Evolutionary conservation across 2,113 vertebrate species (phyloP), one percentile per base, ranked within the genome.

Genomic region (Micronycteris hirsuta): DNA sequence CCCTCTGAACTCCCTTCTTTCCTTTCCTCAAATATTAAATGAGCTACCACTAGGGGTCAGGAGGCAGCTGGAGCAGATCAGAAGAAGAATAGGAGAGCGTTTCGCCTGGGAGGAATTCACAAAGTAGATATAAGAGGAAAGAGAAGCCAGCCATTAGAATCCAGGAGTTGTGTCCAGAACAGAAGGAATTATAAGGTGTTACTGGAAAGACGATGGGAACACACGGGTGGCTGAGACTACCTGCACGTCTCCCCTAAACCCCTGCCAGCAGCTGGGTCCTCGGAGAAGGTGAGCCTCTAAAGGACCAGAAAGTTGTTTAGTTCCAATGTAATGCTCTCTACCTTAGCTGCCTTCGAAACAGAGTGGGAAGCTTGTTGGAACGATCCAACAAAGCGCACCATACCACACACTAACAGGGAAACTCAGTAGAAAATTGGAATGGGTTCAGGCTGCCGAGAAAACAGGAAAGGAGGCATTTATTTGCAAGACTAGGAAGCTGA

Each of bases 401-500:
- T 15, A 67, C 43, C 14, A 13, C 86, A 81, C 41, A 68, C 47
- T 67, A 61, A 71, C 22, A 83, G 71, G 54, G 90, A 70, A 85
- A 54, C n/a, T 52, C 38, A 65, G 77, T 5, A 70, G 90, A 89
- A 92, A 86, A 52, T 1, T 96, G 95, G 90, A 94, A 88, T 49
- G 33, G 73, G 80, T 86, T 89, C 82, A 81, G 36, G 49, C 91
- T 90, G 54, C 71, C 78, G 77, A 78, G 74, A 96, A 97, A 95
- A 97, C 90, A 97, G 96, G 95, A 97, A 95, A 96, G 56, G 88
- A 92, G 85, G 90, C 88, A 95, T 94, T 95, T 93, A 76, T 65
- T 93, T 86, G 81, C 38, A 88, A 65, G 76, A 45, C 45, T 45
- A 82, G 76, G 54, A 78, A 92, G 49, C 43, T 43, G 54, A 83